Base-by-base conservation (phyloP, 2,888 invertebrate genomes). In the Tuta absoluta region DNA sequence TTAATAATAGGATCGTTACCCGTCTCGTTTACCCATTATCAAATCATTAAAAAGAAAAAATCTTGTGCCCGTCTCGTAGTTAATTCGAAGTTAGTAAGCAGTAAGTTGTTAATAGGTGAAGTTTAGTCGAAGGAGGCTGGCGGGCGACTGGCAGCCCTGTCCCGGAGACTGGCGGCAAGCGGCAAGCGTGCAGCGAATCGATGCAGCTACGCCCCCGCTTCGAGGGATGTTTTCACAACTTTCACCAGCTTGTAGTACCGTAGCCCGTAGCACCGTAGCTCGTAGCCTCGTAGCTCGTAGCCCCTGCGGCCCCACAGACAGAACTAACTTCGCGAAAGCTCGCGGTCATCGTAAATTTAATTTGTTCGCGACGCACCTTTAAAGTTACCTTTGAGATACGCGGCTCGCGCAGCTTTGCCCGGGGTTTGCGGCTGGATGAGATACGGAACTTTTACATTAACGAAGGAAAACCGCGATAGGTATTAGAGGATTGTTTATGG, bases 151-250 rank as follows among this genome's bases (percentile, higher is more conserved):
- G 71, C 68, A 69, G 73, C 72, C 69, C 71, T 71, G 69, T 71
- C 71, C 73, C 68, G 68, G 70, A 68, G 69, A 21, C 48, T 63
- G 63, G 75, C 79, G 77, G 62, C 53, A 53, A 49, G 75, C 79
- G 77, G 62, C 53, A 53, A 49, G 14, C 62, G 49, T 84, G 82
- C 85, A 83, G 73, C 75, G 79, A 87, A 87, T 87, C 87, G 85
- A 87, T 87, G 87, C 85, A 86, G 87, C 84, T 78, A 77, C 84
- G 73, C 82, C 81, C 79, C 73, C 71, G 71, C 71, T 69, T n/a
- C 70, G 69, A 69, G 71, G 71, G 68, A 70, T 76, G 74, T 77
- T 77, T 73, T 74, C 74, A 68, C 71, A 73, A 80, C 76, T 79
- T 74, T 71, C 70, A 69, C 70, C 66, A 49, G 45, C 49, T 49